phyloP scores from a whole-genome alignment of 2,888 invertebrate genomes.

The Meganola albula region DNA sequence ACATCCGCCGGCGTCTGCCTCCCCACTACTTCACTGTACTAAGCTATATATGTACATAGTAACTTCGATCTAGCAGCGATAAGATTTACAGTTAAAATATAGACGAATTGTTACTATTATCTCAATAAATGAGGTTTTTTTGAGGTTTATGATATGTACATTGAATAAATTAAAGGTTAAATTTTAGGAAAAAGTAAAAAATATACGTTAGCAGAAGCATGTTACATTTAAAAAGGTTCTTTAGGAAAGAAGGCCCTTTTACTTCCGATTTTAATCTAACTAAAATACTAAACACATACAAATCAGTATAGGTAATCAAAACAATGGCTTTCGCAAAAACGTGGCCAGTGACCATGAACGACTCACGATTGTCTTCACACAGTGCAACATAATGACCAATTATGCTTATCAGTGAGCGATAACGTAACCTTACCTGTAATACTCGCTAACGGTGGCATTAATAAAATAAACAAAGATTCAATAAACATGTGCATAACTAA shows the following conservation, averaged over 20 bases:
- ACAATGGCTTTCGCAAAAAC: conserved; percentile 9
- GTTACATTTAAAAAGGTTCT: no score
- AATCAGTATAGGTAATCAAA: no score
- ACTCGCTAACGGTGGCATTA: conserved; percentile 30
- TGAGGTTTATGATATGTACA: no score
- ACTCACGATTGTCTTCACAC: conserved; percentile 21
- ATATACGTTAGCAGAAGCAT: no score
- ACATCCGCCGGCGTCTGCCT: conserved; percentile 38
- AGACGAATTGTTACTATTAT: no score
- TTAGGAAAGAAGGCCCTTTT: no score
- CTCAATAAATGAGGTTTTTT: no score
- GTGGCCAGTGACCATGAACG: conserved; percentile 15
- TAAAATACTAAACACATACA: background rate
- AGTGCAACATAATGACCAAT: conserved; percentile 21
- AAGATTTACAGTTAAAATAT: conserved; percentile 2
- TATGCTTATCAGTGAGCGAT: conserved; percentile 18
- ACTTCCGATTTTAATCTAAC: no score
- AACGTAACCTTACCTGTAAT: conserved; percentile 34
- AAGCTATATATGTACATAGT: background rate
- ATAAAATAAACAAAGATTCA: conserved; percentile 13
- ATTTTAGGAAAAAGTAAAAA: no score
- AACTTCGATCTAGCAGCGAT: conserved; percentile 1
- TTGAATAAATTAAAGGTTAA: no score
- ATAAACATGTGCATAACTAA: no score
- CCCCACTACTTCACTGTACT: conserved; percentile 11